Conservation (phyloP, 1,140 invertebrate species). For the Orchestia grillus region DNA sequence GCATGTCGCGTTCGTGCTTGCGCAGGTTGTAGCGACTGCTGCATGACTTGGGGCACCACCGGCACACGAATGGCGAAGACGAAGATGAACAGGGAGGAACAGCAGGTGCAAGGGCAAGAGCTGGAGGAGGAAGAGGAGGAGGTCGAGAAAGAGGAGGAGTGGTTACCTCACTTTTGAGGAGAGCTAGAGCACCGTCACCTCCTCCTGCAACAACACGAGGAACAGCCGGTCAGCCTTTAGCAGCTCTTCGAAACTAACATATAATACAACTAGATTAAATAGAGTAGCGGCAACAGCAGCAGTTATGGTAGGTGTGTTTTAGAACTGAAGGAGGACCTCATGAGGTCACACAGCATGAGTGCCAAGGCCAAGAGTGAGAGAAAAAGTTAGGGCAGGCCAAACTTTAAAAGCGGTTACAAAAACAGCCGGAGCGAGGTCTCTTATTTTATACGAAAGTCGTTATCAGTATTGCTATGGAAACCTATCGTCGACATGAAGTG, state of each 20-base stretch:
- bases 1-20: constrained; percentile 90
- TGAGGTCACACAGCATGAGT: not conserved
- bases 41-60: constrained; percentile 88
- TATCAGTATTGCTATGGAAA: not conserved
- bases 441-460: not conserved
- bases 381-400: not conserved
- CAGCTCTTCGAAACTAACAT: constrained; percentile 37
- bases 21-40: constrained; percentile 90
- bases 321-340: not conserved
- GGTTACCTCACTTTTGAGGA: constrained; percentile 55
- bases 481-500: not conserved
- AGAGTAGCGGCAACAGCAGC: not conserved
- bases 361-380: not conserved
- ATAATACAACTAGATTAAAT: not conserved
- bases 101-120: not conserved
- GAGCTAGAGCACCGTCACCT: constrained; percentile 60
- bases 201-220: constrained; percentile 67
- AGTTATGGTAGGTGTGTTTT: not conserved
- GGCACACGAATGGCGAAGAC: constrained; percentile 78
- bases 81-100: not conserved
- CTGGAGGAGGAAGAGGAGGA: constrained; percentile 2
- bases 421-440: not conserved
- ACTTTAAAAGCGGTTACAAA: not conserved
- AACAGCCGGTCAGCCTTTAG: constrained; percentile 59
- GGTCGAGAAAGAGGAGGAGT: constrained; percentile 46